A percentile compares a stretch with the other conserved stretches of the same genome.
Evolutionary conservation across 2,888 invertebrate genomes (phyloP).

Genomic region (Lasioglossum vierecki): DNA sequence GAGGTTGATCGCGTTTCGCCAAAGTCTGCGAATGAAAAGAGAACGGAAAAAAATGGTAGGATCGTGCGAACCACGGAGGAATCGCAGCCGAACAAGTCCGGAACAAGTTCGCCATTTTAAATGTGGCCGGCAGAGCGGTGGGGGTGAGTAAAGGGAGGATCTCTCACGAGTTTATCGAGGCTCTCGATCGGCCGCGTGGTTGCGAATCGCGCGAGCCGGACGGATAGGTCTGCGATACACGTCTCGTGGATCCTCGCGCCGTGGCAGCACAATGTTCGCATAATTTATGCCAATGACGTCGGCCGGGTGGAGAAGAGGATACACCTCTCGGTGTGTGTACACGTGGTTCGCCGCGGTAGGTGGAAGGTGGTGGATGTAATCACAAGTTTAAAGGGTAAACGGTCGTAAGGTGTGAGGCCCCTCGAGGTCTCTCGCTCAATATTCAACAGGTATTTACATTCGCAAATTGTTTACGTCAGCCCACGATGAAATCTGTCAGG

Average conservation of each 20-base stretch:
- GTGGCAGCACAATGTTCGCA: slow-evolving; percentile 67
- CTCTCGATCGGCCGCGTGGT: slow-evolving; percentile 39
- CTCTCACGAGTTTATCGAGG: slow-evolving; percentile 46
- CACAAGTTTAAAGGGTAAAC: slow-evolving; percentile 79
- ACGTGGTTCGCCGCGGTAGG: slow-evolving; percentile 62
- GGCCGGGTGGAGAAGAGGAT: slow-evolving; percentile 24
- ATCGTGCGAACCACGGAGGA: slow-evolving; percentile 1
- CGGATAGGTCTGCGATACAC: slow-evolving; percentile 41
- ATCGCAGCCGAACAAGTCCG: neutral
- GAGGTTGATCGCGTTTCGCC: neutral
- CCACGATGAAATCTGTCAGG: slow-evolving; percentile 82
- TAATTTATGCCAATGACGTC: slow-evolving; percentile 76
- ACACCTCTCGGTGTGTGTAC: slow-evolving; percentile 50
- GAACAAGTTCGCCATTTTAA: slow-evolving; percentile 26
- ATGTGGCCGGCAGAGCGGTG: neutral
- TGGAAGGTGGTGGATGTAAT: slow-evolving; percentile 72
- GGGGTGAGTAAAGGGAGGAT: slow-evolving; percentile 10
- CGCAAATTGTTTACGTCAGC: slow-evolving; percentile 83
- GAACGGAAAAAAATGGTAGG: neutral
- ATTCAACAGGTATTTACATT: slow-evolving; percentile 83
- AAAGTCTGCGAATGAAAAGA: neutral
- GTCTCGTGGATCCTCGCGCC: slow-evolving; percentile 39
- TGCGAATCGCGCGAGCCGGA: slow-evolving; percentile 46
- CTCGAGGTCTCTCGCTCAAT: slow-evolving; percentile 75
- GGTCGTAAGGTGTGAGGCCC: slow-evolving; percentile 75